Evolutionary conservation across 2,797 vertebrate species (phyloP), one percentile per base, ranked within the genome.

Genomic region (Siniperca scherzeri): DNA sequence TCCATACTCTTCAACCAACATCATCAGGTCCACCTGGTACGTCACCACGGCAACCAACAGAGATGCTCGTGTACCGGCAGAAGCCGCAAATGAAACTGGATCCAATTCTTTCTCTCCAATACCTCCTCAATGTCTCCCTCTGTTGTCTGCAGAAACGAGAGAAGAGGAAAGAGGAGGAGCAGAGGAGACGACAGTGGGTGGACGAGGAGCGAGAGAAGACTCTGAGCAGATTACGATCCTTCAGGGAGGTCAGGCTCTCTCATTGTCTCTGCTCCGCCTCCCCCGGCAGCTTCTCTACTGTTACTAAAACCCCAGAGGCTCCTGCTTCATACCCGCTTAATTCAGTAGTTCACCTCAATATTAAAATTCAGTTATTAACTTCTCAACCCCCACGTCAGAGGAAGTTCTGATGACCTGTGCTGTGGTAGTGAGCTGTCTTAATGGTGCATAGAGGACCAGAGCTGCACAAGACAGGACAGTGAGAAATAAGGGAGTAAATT

Each of bases 131-230:
- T 87, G 84, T 92, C 88, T 90, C 77, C 84, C 85, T 87, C 81
- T 92, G 80, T 90, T 82, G 78, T 90, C 84, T 90, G 78, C 84
- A 99, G 98, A 99, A 98, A 91, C 96, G 97, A 93, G 97, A 98
- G 86, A 96, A 96, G 87, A 96, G 85, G 74, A 98, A 96, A 93
- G 97, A 97, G 72, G 98, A 99, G 69, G 97, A 97, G 74, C 95
- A 96, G 88, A 96, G 92, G 95, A 98, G 96, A 88, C 98, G 97
- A 86, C 93, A 96, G 78, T 99, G 97, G 97, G 96, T 99, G 88
- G 97, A 96, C 91, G 94, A 95, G 78, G 97, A 99, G 92, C 95
- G 97, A 67, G 96, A 98, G 89, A 99, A 97, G 93, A 98, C 98
- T 2, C 96, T 99, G 87, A 97, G 94, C 59, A 96, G 98, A 88